Evolutionary conservation across 2,113 vertebrate genomes (phyloP).

Genomic region (Anarhynchus alexandrinus): DNA sequence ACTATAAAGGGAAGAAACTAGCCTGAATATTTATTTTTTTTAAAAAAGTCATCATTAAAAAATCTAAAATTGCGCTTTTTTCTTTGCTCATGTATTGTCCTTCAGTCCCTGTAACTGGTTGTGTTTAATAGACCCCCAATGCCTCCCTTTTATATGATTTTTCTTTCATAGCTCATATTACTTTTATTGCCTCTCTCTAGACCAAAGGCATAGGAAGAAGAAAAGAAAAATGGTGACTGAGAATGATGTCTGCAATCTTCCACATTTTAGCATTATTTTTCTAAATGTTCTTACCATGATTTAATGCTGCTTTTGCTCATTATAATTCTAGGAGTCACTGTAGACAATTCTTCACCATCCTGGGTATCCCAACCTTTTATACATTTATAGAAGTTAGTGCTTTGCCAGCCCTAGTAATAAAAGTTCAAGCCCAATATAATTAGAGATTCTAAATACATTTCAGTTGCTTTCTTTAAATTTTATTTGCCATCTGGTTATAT

Average conservation of each 20-base stretch:
- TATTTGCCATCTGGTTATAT: not conserved
- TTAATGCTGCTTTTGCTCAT: not conserved
- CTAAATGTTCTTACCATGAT: slow-evolving; percentile 1
- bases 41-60: not conserved
- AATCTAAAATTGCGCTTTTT: not conserved
- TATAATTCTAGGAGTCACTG: not conserved
- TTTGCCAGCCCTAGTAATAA: not conserved
- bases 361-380: not conserved
- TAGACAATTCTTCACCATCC: not conserved
- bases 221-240: not conserved
- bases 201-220: slow-evolving; percentile 17
- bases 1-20: not conserved
- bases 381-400: not conserved
- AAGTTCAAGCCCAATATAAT: not conserved
- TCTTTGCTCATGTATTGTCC: not conserved
- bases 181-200: not conserved
- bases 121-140: not conserved
- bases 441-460: not conserved
- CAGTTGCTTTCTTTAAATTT: not conserved
- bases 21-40: not conserved
- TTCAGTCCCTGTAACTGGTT: not conserved
- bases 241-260: slow-evolving; percentile 12
- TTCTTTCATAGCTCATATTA: not conserved
- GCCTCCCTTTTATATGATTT: not conserved
- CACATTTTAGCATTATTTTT: slow-evolving; percentile 6